Evolutionary conservation across 2,113 vertebrate genomes (phyloP).

Genomic region (Tychaedon coryphoeus): DNA sequence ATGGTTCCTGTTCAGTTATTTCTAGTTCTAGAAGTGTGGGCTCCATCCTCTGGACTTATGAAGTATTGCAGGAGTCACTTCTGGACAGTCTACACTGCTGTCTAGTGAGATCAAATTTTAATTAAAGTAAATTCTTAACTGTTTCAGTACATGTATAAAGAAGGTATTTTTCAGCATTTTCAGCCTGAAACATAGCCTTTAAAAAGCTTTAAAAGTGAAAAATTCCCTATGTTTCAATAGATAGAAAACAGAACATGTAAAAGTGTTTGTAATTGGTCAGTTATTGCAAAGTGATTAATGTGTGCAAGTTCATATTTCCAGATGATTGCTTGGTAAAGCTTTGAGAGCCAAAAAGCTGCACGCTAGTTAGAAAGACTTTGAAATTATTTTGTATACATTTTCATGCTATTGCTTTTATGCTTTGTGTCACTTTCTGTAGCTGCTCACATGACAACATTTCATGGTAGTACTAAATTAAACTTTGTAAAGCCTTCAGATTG

Average conservation of each 20-base stretch:
- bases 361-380: background rate
- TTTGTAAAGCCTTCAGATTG: background rate
- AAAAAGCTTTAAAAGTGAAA: background rate
- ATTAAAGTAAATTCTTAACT: background rate
- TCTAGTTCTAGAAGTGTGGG: background rate
- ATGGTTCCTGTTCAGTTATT: background rate
- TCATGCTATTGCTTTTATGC: background rate
- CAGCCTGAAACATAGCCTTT: background rate
- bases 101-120: background rate
- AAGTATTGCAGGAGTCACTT: background rate
- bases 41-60: background rate
- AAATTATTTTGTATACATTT: background rate
- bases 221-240: background rate
- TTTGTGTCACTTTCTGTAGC: background rate
- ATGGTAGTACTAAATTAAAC: background rate
- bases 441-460: background rate
- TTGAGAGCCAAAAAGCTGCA: background rate
- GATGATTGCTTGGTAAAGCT: background rate
- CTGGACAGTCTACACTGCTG: background rate
- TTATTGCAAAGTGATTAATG: background rate
- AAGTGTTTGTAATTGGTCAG: background rate
- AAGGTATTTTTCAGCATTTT: background rate
- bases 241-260: background rate
- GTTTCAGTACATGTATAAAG: background rate
- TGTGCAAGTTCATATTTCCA: background rate